Evolutionary conservation across 1,140 invertebrate genomes (phyloP).

Genomic region (Brachionus asplanchnoidis): DNA sequence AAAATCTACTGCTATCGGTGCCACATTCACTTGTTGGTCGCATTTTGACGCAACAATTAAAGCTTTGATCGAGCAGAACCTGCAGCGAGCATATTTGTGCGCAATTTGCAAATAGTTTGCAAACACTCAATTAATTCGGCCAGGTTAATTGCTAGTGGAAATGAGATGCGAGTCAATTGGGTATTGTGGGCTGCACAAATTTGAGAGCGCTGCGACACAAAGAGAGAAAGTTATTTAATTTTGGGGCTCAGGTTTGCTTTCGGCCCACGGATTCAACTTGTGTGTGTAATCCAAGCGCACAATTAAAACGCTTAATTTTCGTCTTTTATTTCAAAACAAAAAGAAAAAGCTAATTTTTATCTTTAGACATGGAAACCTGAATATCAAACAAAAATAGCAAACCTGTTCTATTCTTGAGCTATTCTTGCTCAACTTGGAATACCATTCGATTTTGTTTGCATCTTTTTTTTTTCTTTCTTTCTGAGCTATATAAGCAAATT

Average conservation of each 20-base stretch:
- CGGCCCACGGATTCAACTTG: not conserved
- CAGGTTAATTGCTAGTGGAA: not conserved
- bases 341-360: not conserved
- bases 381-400: not conserved
- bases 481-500: not conserved
- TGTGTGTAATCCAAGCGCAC: not conserved
- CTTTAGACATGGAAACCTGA: constrained; percentile 6
- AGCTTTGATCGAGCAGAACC: not conserved
- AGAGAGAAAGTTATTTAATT: not conserved
- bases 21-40: too few species aligned
- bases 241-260: not conserved
- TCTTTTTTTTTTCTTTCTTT: not conserved
- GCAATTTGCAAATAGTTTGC: not conserved
- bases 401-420: not conserved
- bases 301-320: not conserved
- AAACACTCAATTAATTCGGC: constrained; percentile 33
- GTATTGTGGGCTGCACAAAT: not conserved
- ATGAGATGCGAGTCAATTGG: too few species aligned
- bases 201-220: not conserved
- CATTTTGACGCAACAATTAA: not conserved
- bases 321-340: not conserved
- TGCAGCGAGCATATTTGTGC: not conserved
- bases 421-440: not conserved
- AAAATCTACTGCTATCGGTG: too few species aligned
- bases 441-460: not conserved